phyloP scores from a whole-genome alignment of 2,888 invertebrate species.

The Mongoloraphidia duomilia region DNA sequence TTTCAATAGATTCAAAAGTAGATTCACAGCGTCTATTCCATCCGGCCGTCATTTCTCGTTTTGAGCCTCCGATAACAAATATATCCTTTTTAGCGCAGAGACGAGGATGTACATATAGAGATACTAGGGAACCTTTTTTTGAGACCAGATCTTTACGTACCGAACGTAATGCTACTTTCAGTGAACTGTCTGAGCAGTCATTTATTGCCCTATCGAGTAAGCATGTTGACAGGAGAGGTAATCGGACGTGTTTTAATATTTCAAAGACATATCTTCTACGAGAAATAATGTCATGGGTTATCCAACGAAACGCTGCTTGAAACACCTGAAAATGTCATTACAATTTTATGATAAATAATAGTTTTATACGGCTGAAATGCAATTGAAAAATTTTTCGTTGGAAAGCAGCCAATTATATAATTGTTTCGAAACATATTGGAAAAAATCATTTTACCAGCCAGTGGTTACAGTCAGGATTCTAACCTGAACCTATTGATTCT shows the following conservation, averaged over 20 bases:
- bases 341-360: too few species aligned
- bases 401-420: too few species aligned
- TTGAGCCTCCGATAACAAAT: constrained; percentile 78
- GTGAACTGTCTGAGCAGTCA: constrained; percentile 65
- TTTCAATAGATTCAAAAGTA: constrained; percentile 69
- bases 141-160: constrained; percentile 62
- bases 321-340: constrained; percentile 42
- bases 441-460: too few species aligned
- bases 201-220: constrained; percentile 63
- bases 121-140: constrained; percentile 62
- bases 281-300: constrained; percentile 62
- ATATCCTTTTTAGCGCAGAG: constrained; percentile 77
- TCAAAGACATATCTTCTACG: constrained; percentile 76
- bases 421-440: too few species aligned
- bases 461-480: too few species aligned
- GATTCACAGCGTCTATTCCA: constrained; percentile 66
- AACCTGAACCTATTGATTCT: too few species aligned
- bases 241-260: constrained; percentile 63
- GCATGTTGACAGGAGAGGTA: constrained; percentile 69
- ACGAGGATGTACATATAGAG: constrained; percentile 62
- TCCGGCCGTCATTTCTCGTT: constrained; percentile 57
- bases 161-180: constrained; percentile 66
- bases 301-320: constrained; percentile 76
- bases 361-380: too few species aligned
- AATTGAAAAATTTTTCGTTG: too few species aligned